phyloP scores from a whole-genome alignment of 2,888 invertebrate species.

The Allophyes oxyacanthae region DNA sequence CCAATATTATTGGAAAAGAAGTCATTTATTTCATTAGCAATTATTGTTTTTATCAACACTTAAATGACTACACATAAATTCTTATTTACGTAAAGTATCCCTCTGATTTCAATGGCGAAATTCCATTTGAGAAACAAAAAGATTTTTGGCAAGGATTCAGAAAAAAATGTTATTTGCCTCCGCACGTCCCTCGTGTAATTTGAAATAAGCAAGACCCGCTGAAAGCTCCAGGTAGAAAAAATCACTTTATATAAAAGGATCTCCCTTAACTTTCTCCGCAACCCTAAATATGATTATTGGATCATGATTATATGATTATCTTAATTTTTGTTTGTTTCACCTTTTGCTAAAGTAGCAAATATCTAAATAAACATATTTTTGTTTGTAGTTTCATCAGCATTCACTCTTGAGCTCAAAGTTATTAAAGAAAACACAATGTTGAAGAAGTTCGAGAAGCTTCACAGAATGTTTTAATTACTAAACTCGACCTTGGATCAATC shows the following conservation, averaged over 20 bases:
- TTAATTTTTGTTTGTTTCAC: constrained; percentile 48
- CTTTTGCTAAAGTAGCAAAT: constrained; percentile 24
- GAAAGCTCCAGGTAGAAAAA: constrained; percentile 66
- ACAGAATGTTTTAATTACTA: neutral
- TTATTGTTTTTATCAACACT: too few relatives aligned
- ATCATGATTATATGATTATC: constrained; percentile 70
- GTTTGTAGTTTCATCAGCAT: too few relatives aligned
- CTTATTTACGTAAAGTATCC: constrained; percentile 3
- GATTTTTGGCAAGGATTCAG: constrained; percentile 44
- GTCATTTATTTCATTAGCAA: too few relatives aligned
- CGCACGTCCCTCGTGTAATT: constrained; percentile 61
- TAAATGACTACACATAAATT: constrained; percentile 1
- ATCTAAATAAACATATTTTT: too few relatives aligned
- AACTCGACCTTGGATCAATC: too few relatives aligned
- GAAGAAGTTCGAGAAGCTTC: too few relatives aligned
- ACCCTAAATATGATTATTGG: constrained; percentile 69
- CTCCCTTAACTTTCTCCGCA: constrained; percentile 47
- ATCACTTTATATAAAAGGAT: constrained; percentile 68
- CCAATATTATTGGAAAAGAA: too few relatives aligned
- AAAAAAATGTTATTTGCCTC: constrained; percentile 50
- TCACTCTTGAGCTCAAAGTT: too few relatives aligned
- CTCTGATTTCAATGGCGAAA: constrained; percentile 28
- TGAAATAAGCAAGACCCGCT: constrained; percentile 64
- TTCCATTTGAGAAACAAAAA: constrained; percentile 39
- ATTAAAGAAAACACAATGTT: too few relatives aligned